Evolutionary conservation across 1,140 invertebrate species (phyloP), one percentile per base, ranked within the genome.

Genomic region (Drosophila pseudoobscura): DNA sequence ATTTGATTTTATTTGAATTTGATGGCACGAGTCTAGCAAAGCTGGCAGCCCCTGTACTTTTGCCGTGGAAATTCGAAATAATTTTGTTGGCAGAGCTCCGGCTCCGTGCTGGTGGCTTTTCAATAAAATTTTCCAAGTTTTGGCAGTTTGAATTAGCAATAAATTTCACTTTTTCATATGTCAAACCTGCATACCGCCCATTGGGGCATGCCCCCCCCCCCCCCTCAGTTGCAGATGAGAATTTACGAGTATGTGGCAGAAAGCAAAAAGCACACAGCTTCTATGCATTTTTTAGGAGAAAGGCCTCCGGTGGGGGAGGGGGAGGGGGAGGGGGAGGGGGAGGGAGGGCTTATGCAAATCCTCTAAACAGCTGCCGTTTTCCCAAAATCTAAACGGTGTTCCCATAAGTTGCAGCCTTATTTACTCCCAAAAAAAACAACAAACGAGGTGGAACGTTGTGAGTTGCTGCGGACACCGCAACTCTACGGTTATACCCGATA

Each of bases 1-100:
- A 35, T 55, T 73, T 64, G 51, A 60, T 69, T 52, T 74, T 62
- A 82, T 80, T 75, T 87, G 77, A 64, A 85, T 80, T 60, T 66
- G 22, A 58, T 75, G 75, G 35, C 4, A 39, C 43, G 49, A 15
- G 15, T 15, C 15, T 15, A 75, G 61, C 49, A 24, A 66, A 74
- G 72, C 69, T 73, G 51, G 50, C 60, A 55, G 63, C 56, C 59
- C 44, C 63, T 62, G 52, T 75, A 15, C 15, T 15, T 15, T 15
- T 15, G 15, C 15, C 15, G 15, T 15, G 0, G 15, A 15, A 15
- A 50, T 85, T 80, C 41, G 52, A 80, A 84, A 84, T 84, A 80
- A 84, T 71, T 73, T 74, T 20, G 62, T 58, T 74, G 80, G 59
- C 75, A 69, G 57, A 41, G 41, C 59, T 80, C 22, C 50, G 11